Conservation (phyloP, 2,797 vertebrate species). For the Holocentrus rufus region DNA sequence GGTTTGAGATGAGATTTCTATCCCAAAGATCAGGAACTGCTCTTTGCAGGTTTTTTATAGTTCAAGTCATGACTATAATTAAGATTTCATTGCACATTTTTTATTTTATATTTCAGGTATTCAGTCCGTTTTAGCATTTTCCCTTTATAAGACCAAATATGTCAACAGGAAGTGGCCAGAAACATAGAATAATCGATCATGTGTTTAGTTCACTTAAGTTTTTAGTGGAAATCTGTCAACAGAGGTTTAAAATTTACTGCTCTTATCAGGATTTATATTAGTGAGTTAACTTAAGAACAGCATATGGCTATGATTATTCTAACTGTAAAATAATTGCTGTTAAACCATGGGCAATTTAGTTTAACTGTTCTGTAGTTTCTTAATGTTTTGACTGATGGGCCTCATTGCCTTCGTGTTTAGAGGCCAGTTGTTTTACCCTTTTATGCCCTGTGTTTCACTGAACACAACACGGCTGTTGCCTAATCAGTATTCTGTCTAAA, state of each 20-base stretch:
- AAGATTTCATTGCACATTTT: background rate
- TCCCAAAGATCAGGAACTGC: background rate
- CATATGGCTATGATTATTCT: slow-evolving; percentile 70
- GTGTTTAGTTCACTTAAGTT: background rate
- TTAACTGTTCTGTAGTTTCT: slow-evolving; percentile 63
- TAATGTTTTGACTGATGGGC: slow-evolving; percentile 71
- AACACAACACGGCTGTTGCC: slow-evolving; percentile 36
- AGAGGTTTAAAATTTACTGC: slow-evolving; percentile 14
- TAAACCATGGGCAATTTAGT: slow-evolving; percentile 69
- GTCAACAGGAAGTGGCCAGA: background rate
- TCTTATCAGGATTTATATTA: slow-evolving; percentile 55
- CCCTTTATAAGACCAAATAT: background rate
- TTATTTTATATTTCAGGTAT: no score
- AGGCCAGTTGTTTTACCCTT: slow-evolving; percentile 53
- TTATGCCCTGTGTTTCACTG: slow-evolving; percentile 16
- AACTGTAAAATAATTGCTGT: slow-evolving; percentile 68
- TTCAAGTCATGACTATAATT: no score
- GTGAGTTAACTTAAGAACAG: slow-evolving; percentile 61
- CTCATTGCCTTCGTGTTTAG: slow-evolving; percentile 69
- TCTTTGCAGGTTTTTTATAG: no score
- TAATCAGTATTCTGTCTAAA: slow-evolving; percentile 44
- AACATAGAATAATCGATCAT: background rate
- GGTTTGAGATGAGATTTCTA: background rate
- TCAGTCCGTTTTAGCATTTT: background rate
- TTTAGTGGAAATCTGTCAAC: slow-evolving; percentile 3